phyloP scores from a whole-genome alignment of 2,113 vertebrate species.

The Donacobius atricapilla region DNA sequence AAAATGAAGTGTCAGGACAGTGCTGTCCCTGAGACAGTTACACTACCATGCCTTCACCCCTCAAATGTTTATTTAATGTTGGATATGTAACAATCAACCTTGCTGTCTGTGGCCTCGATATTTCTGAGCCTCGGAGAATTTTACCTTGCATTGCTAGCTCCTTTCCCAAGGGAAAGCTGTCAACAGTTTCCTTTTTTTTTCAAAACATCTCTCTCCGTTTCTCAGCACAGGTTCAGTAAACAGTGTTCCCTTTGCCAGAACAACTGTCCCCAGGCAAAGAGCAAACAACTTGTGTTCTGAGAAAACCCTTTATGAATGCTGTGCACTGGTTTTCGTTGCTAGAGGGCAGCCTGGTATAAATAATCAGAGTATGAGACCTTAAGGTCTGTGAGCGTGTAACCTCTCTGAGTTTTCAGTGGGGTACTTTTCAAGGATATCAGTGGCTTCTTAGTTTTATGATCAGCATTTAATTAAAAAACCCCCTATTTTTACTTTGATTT shows the following conservation, averaged over 20 bases:
- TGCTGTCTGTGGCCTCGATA: too few species aligned
- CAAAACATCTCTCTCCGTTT: too few species aligned
- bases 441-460: background rate
- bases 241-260: too few species aligned
- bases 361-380: background rate
- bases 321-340: background rate
- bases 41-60: background rate
- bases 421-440: background rate
- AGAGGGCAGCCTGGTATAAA: conserved; percentile 64
- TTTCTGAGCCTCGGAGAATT: too few species aligned
- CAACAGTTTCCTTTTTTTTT: too few species aligned
- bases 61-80: background rate
- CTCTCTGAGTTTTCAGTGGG: background rate
- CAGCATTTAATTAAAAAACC: background rate
- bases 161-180: too few species aligned
- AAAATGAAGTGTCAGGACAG: background rate
- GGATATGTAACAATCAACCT: background rate
- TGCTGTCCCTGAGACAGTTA: background rate
- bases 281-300: background rate
- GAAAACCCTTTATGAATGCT: background rate
- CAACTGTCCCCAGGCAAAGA: too few species aligned
- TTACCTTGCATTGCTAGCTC: too few species aligned
- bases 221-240: too few species aligned
- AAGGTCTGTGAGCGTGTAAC: background rate
- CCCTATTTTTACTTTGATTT: background rate